Conservation (phyloP, 2,113 vertebrate species). For the Condylura cristata region DNA sequence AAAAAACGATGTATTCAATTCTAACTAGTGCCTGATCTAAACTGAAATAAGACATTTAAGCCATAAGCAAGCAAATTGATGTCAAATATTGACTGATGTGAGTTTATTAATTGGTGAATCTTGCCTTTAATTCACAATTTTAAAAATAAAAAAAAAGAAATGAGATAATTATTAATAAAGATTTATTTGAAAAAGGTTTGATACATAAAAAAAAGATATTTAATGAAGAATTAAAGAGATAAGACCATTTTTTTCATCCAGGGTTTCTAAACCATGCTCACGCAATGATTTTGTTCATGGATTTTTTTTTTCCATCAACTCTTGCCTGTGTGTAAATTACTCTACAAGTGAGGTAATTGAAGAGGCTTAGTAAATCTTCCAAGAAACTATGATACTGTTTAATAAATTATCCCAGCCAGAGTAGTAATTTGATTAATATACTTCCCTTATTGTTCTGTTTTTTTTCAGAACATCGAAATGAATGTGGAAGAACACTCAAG, state of each 20-base stretch:
- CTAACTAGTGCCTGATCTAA: background rate
- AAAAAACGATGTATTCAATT: background rate
- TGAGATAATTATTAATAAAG: background rate
- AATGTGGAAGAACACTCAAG: background rate
- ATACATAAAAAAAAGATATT: background rate
- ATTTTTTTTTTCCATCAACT: constrained; percentile 1
- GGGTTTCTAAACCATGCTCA: constrained; percentile 39
- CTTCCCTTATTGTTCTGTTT: constrained; percentile 1
- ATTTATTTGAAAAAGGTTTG: background rate
- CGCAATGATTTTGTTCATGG: constrained; percentile 6
- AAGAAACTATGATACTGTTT: constrained; percentile 46
- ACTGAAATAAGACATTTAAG: background rate
- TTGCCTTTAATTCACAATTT: background rate
- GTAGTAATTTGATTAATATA: constrained; percentile 53
- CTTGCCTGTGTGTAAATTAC: constrained; percentile 50
- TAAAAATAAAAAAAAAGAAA: background rate
- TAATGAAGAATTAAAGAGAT: background rate
- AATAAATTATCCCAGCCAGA: constrained; percentile 45
- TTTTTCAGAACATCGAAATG: constrained; percentile 33
- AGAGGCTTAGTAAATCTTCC: constrained; percentile 46
- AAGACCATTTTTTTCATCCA: background rate
- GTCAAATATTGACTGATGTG: background rate
- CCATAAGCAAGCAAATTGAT: background rate
- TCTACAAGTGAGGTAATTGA: constrained; percentile 47
- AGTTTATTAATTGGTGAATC: background rate